Conservation (phyloP, 2,797 vertebrate species). For the Ataeniobius toweri region DNA sequence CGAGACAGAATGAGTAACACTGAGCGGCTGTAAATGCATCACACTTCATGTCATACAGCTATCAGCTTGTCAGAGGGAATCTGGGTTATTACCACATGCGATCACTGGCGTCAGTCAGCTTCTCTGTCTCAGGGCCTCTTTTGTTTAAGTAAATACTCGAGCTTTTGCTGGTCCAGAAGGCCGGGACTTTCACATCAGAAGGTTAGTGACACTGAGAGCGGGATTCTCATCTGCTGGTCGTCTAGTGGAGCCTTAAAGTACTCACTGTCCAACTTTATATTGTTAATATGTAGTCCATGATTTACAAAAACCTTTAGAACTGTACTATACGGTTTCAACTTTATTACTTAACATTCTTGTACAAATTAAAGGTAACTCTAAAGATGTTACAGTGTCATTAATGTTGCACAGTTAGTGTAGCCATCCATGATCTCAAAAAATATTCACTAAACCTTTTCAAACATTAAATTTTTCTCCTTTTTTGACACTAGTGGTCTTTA, state of each 20-base stretch:
- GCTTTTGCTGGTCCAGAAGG: constrained; percentile 22
- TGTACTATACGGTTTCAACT: neutral
- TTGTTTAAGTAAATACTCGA: constrained; percentile 58
- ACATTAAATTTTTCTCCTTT: no score
- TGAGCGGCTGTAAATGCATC: constrained; percentile 34
- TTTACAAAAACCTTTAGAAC: neutral
- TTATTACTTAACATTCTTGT: neutral
- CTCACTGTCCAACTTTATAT: neutral
- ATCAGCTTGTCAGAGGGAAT: constrained; percentile 40
- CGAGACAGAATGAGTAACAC: constrained; percentile 39
- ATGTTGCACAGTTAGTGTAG: neutral
- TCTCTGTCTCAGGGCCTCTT: constrained; percentile 22
- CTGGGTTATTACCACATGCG: constrained; percentile 37
- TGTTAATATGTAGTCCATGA: neutral
- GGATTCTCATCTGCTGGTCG: constrained; percentile 9
- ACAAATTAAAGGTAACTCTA: neutral
- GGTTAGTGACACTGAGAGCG: constrained; percentile 45
- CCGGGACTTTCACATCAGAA: constrained; percentile 16
- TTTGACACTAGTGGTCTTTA: no score
- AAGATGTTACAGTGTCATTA: neutral
- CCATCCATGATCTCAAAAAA: neutral
- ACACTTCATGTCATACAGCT: constrained; percentile 32
- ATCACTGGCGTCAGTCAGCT: constrained; percentile 25
- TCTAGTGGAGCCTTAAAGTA: neutral
- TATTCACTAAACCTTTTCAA: no score